Evolutionary conservation across 2,113 vertebrate genomes (phyloP).

Genomic region (Menidia beryllina): DNA sequence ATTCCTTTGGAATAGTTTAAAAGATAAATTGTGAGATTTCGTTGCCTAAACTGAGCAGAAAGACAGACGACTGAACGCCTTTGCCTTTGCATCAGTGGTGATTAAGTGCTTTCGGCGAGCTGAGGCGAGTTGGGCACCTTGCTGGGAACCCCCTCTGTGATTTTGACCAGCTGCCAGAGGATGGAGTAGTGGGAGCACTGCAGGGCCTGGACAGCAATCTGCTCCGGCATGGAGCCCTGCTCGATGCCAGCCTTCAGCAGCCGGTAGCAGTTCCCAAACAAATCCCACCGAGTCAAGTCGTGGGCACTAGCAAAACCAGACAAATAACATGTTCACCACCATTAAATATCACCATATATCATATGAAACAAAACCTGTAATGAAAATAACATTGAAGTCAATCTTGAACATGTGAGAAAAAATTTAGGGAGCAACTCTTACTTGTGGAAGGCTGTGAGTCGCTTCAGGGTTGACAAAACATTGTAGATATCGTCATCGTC

Average conservation of each 20-base stretch:
- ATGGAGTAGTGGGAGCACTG: constrained; percentile 99
- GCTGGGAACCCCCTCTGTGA: constrained; percentile 96
- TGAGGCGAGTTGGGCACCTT: constrained; percentile 80
- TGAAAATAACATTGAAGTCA: background rate
- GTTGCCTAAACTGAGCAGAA: background rate
- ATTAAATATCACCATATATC: too few species aligned
- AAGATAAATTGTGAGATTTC: constrained; percentile 23
- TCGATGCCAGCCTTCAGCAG: constrained; percentile 97
- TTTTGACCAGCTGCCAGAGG: constrained; percentile 99
- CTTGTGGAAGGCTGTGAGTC: constrained; percentile 99
- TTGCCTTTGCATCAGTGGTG: background rate
- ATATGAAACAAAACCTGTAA: too few species aligned
- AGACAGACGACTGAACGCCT: too few species aligned
- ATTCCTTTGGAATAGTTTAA: background rate
- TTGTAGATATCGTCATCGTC: constrained; percentile 99
- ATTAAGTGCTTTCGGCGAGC: background rate
- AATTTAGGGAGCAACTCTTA: constrained; percentile 71
- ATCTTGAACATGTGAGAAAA: too few species aligned
- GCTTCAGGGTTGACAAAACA: constrained; percentile 95
- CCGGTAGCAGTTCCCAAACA: constrained; percentile 98
- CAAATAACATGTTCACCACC: background rate
- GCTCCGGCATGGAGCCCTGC: constrained; percentile 98
- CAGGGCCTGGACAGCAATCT: constrained; percentile 98
- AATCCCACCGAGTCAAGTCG: constrained; percentile 97
- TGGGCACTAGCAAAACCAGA: constrained; percentile 86